phyloP scores from a whole-genome alignment of 2,888 invertebrate species.

The Steromphala cineraria region DNA sequence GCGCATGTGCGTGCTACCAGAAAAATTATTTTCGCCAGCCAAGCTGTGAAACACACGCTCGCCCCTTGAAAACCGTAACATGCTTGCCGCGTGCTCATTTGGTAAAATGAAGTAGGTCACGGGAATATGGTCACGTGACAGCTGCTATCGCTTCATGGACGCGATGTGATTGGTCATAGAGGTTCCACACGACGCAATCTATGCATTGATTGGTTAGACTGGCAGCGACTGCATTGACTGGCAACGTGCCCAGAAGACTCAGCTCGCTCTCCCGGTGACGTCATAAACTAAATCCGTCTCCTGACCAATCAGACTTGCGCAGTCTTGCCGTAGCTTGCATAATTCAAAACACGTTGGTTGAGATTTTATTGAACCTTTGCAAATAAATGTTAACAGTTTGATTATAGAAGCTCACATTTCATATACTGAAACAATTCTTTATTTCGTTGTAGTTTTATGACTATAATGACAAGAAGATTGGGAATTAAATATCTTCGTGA shows the following conservation, averaged over 20 bases:
- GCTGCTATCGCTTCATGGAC: background rate
- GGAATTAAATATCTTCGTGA: no score
- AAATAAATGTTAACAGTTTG: no score
- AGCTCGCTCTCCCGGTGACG: background rate
- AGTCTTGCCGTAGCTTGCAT: background rate
- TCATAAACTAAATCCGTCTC: background rate
- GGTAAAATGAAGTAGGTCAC: background rate
- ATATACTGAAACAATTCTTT: no score
- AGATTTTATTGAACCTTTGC: no score
- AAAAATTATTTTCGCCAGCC: no score
- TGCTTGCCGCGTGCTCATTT: background rate
- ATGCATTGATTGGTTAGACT: background rate
- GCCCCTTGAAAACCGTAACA: background rate
- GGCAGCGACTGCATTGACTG: background rate
- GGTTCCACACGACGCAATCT: background rate
- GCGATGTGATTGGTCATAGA: background rate
- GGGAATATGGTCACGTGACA: background rate
- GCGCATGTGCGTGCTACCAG: no score
- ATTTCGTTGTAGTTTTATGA: no score
- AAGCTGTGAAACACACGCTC: no score
- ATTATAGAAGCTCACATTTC: no score
- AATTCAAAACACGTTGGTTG: background rate
- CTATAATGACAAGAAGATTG: no score
- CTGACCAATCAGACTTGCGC: background rate
- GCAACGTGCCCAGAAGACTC: background rate